Evolutionary conservation across 1,140 invertebrate genomes (phyloP).

Genomic region (Ips nitidus): DNA sequence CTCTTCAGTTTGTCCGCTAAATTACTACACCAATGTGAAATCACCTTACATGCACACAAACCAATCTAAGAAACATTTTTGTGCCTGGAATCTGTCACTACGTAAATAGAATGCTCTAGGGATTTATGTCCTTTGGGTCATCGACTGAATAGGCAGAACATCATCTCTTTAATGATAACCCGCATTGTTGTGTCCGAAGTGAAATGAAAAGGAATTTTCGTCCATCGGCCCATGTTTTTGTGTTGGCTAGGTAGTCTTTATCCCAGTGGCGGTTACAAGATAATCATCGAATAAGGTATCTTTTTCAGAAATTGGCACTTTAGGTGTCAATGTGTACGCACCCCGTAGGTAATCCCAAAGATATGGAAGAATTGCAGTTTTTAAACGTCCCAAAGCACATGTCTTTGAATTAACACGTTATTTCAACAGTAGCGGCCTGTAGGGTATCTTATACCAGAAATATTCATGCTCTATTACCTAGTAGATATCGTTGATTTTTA

Average conservation of each 20-base stretch:
- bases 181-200: slow-evolving; percentile 26
- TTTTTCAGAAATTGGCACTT: slow-evolving; percentile 35
- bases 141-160: slow-evolving; percentile 28
- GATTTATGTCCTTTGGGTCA: slow-evolving; percentile 35
- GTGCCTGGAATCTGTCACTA: too few relatives aligned
- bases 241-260: slow-evolving; percentile 27
- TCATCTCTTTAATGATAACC: slow-evolving; percentile 34
- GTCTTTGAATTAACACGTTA: too few relatives aligned
- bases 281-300: slow-evolving; percentile 27
- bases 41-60: too few relatives aligned
- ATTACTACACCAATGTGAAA: too few relatives aligned
- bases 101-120: slow-evolving; percentile 30
- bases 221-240: slow-evolving; percentile 26
- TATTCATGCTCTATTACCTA: too few relatives aligned
- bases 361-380: background rate
- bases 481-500: too few relatives aligned
- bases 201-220: slow-evolving; percentile 27
- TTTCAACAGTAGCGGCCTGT: too few relatives aligned
- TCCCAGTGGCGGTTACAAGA: slow-evolving; percentile 32
- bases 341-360: slow-evolving; percentile 13
- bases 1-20: too few relatives aligned
- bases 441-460: too few relatives aligned
- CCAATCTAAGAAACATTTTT: too few relatives aligned
- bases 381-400: too few relatives aligned
- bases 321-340: slow-evolving; percentile 32